A percentile compares a stretch with the other conserved stretches of the same genome.
phyloP scores from a whole-genome alignment of 2,888 invertebrate species.

The Drosophila silvestris region DNA sequence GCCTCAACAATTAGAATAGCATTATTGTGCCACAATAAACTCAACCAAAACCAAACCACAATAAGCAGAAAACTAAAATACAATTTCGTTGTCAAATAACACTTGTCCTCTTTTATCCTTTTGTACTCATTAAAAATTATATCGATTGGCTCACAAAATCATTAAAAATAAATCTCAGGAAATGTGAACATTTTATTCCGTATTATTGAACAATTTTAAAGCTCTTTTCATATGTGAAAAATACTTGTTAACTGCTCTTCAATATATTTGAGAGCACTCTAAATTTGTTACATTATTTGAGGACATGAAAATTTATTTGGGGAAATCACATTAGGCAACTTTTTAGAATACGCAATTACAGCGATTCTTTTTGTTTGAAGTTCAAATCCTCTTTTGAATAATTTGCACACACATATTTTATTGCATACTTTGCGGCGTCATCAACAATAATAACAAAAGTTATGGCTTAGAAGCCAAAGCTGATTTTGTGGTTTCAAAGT shows the following conservation, averaged over 20 bases:
- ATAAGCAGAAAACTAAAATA: background rate
- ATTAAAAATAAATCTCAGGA: background rate
- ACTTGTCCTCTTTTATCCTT: slow-evolving; percentile 18
- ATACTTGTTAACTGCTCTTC: background rate
- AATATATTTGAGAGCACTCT: background rate
- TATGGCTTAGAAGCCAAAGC: slow-evolving; percentile 3
- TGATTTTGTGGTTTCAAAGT: background rate
- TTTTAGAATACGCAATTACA: slow-evolving; percentile 1
- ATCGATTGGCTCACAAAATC: background rate
- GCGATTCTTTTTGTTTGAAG: background rate
- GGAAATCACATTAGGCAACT: slow-evolving; percentile 3
- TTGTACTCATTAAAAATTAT: slow-evolving; percentile 6
- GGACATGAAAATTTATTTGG: background rate
- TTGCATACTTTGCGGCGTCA: background rate
- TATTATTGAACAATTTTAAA: background rate
- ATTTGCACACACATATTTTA: background rate
- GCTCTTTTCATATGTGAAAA: background rate
- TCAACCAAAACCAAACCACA: background rate
- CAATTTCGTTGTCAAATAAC: slow-evolving; percentile 11
- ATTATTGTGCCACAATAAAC: slow-evolving; percentile 23
- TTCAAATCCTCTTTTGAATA: background rate
- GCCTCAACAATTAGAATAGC: slow-evolving; percentile 40
- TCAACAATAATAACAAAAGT: slow-evolving; percentile 2
- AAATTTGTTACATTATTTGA: background rate
- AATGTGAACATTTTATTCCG: background rate